These are phyloP conservation scores for Ceuthmochares aereus DNA, from an alignment of 2,113 vertebrate genomes.

Conservation along the genomic window DNA sequence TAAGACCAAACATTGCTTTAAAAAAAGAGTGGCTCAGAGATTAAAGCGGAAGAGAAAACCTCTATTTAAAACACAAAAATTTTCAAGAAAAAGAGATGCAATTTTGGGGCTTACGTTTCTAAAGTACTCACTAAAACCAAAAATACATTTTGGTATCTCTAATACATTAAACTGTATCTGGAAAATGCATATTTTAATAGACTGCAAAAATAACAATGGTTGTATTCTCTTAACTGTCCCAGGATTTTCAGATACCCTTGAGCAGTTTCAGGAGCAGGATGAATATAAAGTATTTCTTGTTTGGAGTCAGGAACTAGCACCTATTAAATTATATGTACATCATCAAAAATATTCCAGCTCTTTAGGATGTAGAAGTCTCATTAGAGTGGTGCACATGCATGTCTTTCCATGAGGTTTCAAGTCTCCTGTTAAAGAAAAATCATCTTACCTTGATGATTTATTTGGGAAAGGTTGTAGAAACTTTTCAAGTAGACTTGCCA, in stretches of 20 bases:
- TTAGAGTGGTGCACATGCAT: not conserved
- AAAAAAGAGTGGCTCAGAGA: not conserved
- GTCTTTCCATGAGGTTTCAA: not conserved
- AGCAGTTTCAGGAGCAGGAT: not conserved
- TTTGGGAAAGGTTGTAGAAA: not conserved
- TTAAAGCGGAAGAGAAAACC: not conserved
- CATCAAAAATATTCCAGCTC: not conserved
- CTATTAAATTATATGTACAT: not conserved
- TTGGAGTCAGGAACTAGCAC: not conserved
- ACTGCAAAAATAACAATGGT: not conserved
- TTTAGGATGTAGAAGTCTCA: not conserved
- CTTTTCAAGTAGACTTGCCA: not conserved
- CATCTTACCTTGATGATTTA: not conserved
- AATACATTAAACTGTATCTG: not conserved
- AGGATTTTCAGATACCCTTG: not conserved
- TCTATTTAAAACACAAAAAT: not conserved
- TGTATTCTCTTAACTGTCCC: not conserved
- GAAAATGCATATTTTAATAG: not conserved
- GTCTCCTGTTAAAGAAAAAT: not conserved
- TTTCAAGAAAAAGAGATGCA: not conserved
- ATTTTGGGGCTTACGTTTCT: not conserved
- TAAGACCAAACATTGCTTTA: not conserved
- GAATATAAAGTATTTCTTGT: not conserved
- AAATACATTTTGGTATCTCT: not conserved
- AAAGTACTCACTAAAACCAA: not conserved